phyloP scores from a whole-genome alignment of 2,113 vertebrate genomes.

The Prunella himalayana region DNA sequence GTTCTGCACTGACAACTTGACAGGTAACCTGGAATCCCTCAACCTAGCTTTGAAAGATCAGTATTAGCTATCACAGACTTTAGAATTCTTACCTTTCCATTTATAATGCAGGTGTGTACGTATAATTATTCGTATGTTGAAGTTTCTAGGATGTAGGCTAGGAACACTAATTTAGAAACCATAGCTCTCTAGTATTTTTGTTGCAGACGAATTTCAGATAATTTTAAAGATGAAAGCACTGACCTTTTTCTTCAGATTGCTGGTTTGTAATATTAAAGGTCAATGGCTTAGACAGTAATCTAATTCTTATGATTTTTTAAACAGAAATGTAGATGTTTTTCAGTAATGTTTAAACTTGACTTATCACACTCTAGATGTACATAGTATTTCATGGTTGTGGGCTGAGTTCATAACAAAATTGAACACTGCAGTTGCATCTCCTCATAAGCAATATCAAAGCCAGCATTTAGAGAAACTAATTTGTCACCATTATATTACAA shows the following conservation, averaged over 20 bases:
- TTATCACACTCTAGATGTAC: neutral
- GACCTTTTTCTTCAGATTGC: neutral
- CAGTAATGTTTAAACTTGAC: neutral
- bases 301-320: neutral
- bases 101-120: rapidly evolving
- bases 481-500: neutral
- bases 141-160: neutral
- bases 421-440: neutral
- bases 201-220: neutral
- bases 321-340: neutral
- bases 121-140: neutral
- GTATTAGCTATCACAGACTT: neutral
- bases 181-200: neutral
- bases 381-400: neutral
- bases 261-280: neutral
- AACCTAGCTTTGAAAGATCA: neutral
- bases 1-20: neutral
- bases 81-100: neutral
- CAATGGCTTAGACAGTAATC: neutral
- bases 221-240: neutral
- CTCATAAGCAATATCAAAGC: neutral
- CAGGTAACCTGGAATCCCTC: neutral
- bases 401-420: neutral
- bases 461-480: neutral
- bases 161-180: neutral